Conservation (phyloP, 2,113 vertebrate species). For the Cinclus cinclus region DNA sequence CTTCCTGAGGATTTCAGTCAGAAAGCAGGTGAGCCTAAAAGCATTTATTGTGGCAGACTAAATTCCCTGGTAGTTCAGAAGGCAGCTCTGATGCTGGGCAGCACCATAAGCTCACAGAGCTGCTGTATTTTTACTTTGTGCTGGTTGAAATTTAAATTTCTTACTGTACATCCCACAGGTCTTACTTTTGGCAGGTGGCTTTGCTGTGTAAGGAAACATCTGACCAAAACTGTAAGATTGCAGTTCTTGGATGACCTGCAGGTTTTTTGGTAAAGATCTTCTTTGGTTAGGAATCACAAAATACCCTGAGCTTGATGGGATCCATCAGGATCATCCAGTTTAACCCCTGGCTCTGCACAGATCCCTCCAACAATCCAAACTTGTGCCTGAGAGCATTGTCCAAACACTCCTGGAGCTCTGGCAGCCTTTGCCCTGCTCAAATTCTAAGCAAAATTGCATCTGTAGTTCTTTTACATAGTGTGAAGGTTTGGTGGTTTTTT, state of each 20-base stretch:
- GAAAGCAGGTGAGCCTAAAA: background rate
- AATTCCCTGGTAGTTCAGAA: background rate
- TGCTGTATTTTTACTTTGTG: background rate
- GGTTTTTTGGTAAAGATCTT: background rate
- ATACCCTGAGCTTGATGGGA: background rate
- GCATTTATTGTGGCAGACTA: background rate
- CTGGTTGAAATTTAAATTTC: background rate
- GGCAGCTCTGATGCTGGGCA: background rate
- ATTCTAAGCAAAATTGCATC: background rate
- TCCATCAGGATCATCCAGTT: too few relatives aligned
- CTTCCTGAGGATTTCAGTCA: background rate
- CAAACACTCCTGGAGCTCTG: background rate
- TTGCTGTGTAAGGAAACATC: background rate
- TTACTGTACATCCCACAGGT: background rate
- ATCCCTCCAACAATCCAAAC: background rate
- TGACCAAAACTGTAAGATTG: rapidly evolving
- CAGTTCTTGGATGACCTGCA: background rate
- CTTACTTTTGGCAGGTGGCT: background rate
- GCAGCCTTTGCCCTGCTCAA: background rate
- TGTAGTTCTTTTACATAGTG: background rate
- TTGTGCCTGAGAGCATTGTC: background rate
- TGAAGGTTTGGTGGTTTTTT: background rate
- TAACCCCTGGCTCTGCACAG: background rate
- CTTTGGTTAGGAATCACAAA: background rate
- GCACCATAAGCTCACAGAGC: background rate